A percentile compares a stretch with the other conserved stretches of the same genome.
Conservation (phyloP, 1,140 invertebrate genomes). For the Megalonaias nervosa region DNA sequence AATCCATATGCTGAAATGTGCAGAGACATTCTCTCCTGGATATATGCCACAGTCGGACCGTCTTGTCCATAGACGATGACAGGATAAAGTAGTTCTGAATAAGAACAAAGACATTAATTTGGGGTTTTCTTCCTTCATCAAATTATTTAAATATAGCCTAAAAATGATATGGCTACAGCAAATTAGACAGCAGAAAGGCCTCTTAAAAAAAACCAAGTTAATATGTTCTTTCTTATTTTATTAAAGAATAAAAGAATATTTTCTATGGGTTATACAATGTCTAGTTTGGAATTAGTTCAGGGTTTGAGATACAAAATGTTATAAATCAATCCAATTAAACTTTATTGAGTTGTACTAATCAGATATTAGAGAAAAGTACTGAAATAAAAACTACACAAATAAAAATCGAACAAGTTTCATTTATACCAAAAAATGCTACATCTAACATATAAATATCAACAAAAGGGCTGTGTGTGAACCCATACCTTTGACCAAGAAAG, state of each 20-base stretch:
- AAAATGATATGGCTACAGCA: not conserved
- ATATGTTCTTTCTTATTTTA: too few relatives aligned
- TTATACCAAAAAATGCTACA: not conserved
- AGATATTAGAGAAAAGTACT: too few relatives aligned
- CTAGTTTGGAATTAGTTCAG: too few relatives aligned
- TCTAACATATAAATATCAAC: not conserved
- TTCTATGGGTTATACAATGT: too few relatives aligned
- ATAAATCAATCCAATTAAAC: too few relatives aligned
- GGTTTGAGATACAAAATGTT: too few relatives aligned
- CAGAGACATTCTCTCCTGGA: slow-evolving; percentile 97
- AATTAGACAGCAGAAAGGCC: not conserved
- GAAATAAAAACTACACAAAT: not conserved
- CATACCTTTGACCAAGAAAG: slow-evolving; percentile 94
- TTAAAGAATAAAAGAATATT: too few relatives aligned
- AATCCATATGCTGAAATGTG: slow-evolving; percentile 99
- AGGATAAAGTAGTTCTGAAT: slow-evolving; percentile 95
- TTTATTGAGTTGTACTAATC: too few relatives aligned
- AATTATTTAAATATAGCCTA: not conserved
- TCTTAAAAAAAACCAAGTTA: too few relatives aligned
- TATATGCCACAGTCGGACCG: slow-evolving; percentile 97
- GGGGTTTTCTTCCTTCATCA: not conserved
- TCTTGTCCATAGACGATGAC: slow-evolving; percentile 99
- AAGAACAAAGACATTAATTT: slow-evolving; percentile 27
- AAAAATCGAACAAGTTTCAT: not conserved
- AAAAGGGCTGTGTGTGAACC: not conserved